A percentile compares a stretch with the other conserved stretches of the same genome.
Evolutionary conservation across 1,140 invertebrate species (phyloP).

Genomic region (Acarapis woodi): DNA sequence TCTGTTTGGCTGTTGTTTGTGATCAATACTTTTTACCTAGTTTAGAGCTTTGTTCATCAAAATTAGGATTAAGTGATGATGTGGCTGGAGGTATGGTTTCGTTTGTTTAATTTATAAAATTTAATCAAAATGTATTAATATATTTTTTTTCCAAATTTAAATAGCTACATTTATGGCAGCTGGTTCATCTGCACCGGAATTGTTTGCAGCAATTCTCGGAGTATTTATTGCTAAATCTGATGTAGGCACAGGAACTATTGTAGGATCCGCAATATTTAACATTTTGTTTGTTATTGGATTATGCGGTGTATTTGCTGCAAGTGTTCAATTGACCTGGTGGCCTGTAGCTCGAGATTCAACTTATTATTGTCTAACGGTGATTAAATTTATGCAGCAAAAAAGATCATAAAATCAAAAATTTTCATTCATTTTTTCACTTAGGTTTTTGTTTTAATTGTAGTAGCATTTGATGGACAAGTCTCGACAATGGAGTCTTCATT

Average conservation of each 20-base stretch:
- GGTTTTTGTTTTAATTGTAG: not conserved
- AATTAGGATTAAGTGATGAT: too few relatives aligned
- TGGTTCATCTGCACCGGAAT: slow-evolving; percentile 16
- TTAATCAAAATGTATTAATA: slow-evolving; percentile 2
- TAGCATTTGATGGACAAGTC: slow-evolving; percentile 15
- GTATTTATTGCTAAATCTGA: slow-evolving; percentile 17
- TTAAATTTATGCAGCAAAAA: too few relatives aligned
- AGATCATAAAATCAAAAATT: not conserved
- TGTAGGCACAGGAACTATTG: slow-evolving; percentile 17
- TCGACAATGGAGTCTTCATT: slow-evolving; percentile 15
- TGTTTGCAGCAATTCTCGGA: slow-evolving; percentile 16
- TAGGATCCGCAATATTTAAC: slow-evolving; percentile 19
- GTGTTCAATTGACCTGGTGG: slow-evolving; percentile 15
- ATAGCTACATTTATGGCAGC: slow-evolving; percentile 17
- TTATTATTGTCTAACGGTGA: slow-evolving; percentile 20
- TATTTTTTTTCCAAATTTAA: not conserved
- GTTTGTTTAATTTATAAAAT: not conserved
- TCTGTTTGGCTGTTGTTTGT: slow-evolving; percentile 16
- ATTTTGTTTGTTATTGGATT: slow-evolving; percentile 18
- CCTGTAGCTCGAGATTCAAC: slow-evolving; percentile 20
- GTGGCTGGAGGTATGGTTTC: slow-evolving; percentile 14
- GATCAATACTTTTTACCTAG: slow-evolving; percentile 16
- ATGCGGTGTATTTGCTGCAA: slow-evolving; percentile 15
- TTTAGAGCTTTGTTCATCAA: slow-evolving; percentile 15
- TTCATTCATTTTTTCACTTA: slow-evolving; percentile 1